Evolutionary conservation across 1,140 invertebrate species (phyloP).

Genomic region (Zophobas atratus): DNA sequence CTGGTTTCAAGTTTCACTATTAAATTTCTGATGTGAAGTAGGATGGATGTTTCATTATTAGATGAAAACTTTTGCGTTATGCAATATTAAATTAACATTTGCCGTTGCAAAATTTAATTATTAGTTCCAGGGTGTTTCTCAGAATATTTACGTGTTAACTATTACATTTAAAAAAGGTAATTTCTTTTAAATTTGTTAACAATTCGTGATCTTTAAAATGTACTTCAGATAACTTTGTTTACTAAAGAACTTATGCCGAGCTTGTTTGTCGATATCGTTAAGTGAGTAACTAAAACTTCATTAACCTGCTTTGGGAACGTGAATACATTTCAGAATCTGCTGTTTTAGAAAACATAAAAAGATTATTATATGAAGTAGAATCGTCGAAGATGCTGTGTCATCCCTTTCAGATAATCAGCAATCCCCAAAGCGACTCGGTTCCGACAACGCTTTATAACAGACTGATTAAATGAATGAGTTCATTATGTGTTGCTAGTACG

Average conservation of each 20-base stretch:
- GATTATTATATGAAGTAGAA: neutral
- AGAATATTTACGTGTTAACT: neutral
- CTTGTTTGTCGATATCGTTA: neutral
- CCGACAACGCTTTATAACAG: constrained; percentile 24
- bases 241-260: too few species aligned
- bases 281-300: neutral
- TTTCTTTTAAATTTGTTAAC: neutral
- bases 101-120: neutral
- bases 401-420: constrained; percentile 24
- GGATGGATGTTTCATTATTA: constrained; percentile 31
- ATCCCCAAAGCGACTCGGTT: neutral
- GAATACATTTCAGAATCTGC: neutral
- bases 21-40: constrained; percentile 9
- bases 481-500: constrained; percentile 4
- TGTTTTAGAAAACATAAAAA: neutral
- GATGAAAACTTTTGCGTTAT: constrained; percentile 29
- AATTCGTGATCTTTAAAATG: too few species aligned
- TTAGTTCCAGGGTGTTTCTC: neutral
- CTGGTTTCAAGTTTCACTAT: constrained; percentile 28
- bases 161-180: too few species aligned
- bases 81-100: constrained; percentile 35
- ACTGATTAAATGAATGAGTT: constrained; percentile 27
- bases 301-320: neutral
- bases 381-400: constrained; percentile 3
- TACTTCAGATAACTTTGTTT: too few species aligned